These are phyloP conservation scores for Nesogale talazaci DNA, from an alignment of 2,113 vertebrate genomes.

Conservation along the genomic window DNA sequence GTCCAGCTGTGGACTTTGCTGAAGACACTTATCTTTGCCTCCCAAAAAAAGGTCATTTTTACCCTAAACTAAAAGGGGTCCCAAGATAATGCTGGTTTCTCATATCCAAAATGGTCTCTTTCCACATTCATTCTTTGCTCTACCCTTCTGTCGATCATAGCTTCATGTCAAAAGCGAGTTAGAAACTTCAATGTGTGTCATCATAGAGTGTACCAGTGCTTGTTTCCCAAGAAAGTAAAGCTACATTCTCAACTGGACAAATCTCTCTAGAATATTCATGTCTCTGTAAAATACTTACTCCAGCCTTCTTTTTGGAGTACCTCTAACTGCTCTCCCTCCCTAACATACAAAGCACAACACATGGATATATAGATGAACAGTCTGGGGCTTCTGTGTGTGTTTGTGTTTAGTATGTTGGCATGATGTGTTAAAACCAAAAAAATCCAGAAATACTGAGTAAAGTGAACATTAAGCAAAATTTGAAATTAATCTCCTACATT, in stretches of 20 bases:
- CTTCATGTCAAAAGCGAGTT: conserved; percentile 20
- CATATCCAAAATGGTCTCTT: not conserved
- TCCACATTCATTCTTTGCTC: not conserved
- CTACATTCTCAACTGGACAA: not conserved
- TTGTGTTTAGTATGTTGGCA: not conserved
- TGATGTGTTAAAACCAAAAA: not conserved
- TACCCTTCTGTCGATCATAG: not conserved
- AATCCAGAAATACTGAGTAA: not conserved
- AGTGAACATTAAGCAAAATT: not conserved
- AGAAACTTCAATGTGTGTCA: not conserved
- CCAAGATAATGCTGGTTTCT: not conserved
- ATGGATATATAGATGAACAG: not conserved
- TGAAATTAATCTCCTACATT: not conserved
- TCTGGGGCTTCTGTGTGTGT: not conserved
- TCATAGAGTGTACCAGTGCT: too few species aligned
- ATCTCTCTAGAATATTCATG: not conserved
- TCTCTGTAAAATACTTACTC: not conserved
- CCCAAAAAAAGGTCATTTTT: not conserved
- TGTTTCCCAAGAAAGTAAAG: not conserved
- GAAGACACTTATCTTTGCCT: conserved; percentile 11
- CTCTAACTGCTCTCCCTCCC: not conserved
- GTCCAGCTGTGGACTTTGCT: not conserved
- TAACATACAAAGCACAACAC: not conserved
- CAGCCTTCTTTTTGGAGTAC: not conserved
- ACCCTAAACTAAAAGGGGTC: not conserved